Base-by-base conservation (phyloP, 2,888 invertebrate species). In the Andrena praecox region DNA sequence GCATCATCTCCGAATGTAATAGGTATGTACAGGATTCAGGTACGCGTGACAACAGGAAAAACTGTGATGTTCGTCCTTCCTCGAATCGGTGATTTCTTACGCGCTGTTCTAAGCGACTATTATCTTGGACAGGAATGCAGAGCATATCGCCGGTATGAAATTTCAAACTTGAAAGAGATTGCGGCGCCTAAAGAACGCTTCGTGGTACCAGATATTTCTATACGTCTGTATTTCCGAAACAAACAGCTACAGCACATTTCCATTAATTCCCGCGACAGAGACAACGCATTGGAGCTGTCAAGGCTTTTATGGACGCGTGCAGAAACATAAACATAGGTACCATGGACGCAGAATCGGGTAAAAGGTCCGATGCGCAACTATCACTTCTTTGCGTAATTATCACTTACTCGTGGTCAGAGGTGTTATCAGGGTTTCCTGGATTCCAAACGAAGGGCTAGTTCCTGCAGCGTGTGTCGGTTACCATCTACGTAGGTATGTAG, bases 391-490 rank as follows among this genome's bases (percentile, higher is more conserved):
- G 27, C 10, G 24, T 27, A 56, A 56, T 3, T 24, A 4, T 24
- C 50, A 62, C 81, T 85, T 84, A 84, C 84, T 80, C 71, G 71
- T 68, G 29, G 50, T 59, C 60, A 35, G n/a, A 62, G 54, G 56
- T 24, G n/a, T 63, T 71, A 42, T 48, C 42, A 3, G 54, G 20
- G n/a, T n/a, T 27, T 42, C 12, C 33, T 31, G 24, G 4, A 69
- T 67, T 80, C 74, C 77, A 48, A 54, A n/a, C 29, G 16, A 74
- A 29, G 70, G 67, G 69, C 63, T 73, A 76, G 33, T 60, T 62
- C 48, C 76, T 67, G 71, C 63, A 63, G 20, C 35, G 69, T 48
- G 20, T 42, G 24, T 31, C 16, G 35, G 56, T 56, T 73, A 59
- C n/a, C 20, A 71, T 52, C 62, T 33, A 12, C 42, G 42, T 12